These are phyloP conservation scores for Chrysaora quinquecirrha DNA, from an alignment of 30 jellyfish, hydroid and myxozoan genomes.

Conservation along the genomic window DNA sequence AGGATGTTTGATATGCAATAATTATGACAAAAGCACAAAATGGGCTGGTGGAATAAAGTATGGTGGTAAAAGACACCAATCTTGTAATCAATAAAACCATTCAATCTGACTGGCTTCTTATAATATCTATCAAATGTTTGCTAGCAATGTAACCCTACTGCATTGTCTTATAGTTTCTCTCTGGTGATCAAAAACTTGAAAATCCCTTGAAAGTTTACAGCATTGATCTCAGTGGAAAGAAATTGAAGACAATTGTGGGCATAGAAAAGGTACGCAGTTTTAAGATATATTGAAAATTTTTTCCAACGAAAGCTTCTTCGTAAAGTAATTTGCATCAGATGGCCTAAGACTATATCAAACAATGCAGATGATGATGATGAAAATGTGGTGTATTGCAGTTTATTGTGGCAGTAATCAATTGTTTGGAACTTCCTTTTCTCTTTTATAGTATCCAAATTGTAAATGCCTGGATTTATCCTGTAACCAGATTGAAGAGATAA, in stretches of 20 bases:
- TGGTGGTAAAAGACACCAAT: background rate
- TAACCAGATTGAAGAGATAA: conserved; percentile 47
- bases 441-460: conserved; percentile 46
- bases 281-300: background rate
- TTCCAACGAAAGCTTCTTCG: background rate
- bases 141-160: background rate
- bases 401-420: background rate
- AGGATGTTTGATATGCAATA: background rate
- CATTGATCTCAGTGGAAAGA: conserved; percentile 40
- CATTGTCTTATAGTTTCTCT: background rate
- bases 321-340: no score
- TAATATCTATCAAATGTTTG: no score
- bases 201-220: conserved; percentile 41
- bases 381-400: background rate
- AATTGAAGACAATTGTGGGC: conserved; percentile 5
- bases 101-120: background rate
- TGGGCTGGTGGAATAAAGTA: background rate
- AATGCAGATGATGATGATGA: background rate
- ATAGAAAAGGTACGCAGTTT: conserved; percentile 17
- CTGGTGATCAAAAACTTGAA: background rate
- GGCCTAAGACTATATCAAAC: no score
- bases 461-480: conserved; percentile 60
- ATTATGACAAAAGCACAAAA: background rate
- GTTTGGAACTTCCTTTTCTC: no score
- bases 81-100: background rate